Evolutionary conservation across 2,797 vertebrate species (phyloP).

Genomic region (Gymnothorax javanicus): DNA sequence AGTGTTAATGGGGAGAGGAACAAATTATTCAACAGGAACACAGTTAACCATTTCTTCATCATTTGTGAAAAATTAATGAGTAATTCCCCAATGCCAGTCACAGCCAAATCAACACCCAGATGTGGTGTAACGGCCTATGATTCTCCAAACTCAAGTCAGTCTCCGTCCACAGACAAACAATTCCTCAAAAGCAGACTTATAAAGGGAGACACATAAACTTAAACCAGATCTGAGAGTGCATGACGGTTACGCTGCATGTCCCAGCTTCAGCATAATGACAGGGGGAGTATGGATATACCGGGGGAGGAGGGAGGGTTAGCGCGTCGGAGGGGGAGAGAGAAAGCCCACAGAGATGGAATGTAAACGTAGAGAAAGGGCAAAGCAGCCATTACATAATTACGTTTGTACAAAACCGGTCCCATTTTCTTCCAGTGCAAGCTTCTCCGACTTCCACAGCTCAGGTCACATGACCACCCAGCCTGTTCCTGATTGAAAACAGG

Average conservation of each 20-base stretch:
- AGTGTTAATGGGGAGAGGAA: background rate
- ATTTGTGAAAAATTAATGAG: background rate
- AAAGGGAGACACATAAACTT: background rate
- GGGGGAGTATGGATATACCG: background rate
- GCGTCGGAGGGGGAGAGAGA: background rate
- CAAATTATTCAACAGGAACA: background rate
- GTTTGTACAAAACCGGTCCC: background rate
- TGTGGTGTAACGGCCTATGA: background rate
- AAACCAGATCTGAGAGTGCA: background rate
- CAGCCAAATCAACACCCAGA: conserved; percentile 39
- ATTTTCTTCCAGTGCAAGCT: background rate
- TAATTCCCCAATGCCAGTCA: conserved; percentile 34
- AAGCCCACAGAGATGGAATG: background rate
- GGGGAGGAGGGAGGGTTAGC: background rate
- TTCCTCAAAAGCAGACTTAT: background rate
- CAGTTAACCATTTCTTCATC: background rate
- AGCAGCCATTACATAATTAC: conserved; percentile 8
- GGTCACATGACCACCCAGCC: conserved; percentile 22
- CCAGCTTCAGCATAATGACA: background rate
- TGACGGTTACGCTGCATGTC: background rate
- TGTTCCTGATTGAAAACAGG: background rate
- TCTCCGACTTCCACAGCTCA: background rate
- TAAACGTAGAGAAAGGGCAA: background rate
- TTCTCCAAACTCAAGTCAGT: background rate
- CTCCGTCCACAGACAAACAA: background rate